Evolutionary conservation across 2,113 vertebrate genomes (phyloP).

Genomic region (Oreotrochilus melanogaster): DNA sequence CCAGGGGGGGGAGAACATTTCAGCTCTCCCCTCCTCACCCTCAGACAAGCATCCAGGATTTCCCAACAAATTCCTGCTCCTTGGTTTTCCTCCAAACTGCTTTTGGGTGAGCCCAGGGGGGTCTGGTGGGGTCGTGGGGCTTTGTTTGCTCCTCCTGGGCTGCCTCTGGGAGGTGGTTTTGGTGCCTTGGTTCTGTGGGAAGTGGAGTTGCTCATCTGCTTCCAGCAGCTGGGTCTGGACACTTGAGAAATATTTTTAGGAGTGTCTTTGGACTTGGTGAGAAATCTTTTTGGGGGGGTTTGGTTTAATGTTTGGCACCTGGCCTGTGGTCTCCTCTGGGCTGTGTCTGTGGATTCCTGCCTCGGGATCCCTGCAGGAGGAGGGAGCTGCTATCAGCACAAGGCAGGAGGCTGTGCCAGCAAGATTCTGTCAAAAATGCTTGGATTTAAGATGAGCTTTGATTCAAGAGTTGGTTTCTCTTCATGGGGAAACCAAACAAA

Average conservation of each 20-base stretch:
- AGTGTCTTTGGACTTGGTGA: background rate
- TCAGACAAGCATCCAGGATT: background rate
- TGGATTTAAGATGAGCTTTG: background rate
- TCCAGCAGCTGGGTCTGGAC: background rate
- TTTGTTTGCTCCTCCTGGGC: background rate
- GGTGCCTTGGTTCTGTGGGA: background rate
- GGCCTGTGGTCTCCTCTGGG: background rate
- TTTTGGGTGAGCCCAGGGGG: fast-evolving
- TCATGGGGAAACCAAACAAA: background rate
- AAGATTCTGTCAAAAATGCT: background rate
- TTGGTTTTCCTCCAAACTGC: background rate
- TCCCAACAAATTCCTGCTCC: background rate
- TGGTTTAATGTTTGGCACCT: background rate
- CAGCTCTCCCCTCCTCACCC: background rate
- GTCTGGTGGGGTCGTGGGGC: no score
- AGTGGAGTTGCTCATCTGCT: background rate
- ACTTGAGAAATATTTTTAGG: background rate
- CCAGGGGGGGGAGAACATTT: background rate
- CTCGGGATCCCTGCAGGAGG: background rate
- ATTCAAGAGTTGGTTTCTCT: no score
- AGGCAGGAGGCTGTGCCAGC: background rate
- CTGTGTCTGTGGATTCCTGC: background rate
- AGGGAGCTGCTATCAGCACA: background rate
- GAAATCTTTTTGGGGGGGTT: fast-evolving
- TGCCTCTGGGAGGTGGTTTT: background rate